Evolutionary conservation across 2,797 vertebrate species (phyloP), one percentile per base, ranked within the genome.

Genomic region (Arrhamphus sclerolepis): DNA sequence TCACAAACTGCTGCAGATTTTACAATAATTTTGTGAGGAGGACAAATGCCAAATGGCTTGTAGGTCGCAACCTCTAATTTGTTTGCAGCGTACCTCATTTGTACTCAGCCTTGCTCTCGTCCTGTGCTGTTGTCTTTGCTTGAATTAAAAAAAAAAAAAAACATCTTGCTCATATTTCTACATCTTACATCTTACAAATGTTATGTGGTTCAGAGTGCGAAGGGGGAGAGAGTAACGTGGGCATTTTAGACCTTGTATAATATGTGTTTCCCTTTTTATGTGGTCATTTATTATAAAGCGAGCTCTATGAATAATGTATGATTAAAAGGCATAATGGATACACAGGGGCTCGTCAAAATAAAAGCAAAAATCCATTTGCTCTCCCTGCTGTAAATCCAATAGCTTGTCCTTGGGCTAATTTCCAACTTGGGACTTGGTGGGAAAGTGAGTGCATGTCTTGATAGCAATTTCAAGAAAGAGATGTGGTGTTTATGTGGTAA

Each of bases 291-390:
- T 92, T 91, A 89, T 87, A 66, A 81, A 83, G 75, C 75, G 67
- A 74, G 80, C 66, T 76, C 71, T 59, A 90, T 91, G 89, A 92
- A 92, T 92, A 92, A 92, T 92, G 83, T 89, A 89, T 90, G 82
- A 89, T 91, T 90, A 92, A 91, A 89, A 86, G 71, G 77, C 75
- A 66, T 91, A 92, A 91, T 92, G 89, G 91, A 92, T 90, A 86
- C 83, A 85, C 84, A 85, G 90, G 89, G 90, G 89, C 86, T 90
- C 87, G 84, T 91, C 89, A 90, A 88, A 91, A 92, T 91, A 90
- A 93, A 91, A 92, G 88, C 90, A 89, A 75, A 85, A 90, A 91
- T 91, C 90, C 89, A 91, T 93, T 92, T 91, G 87, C 84, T 84
- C 78, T 89, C 88, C 84, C 82, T 74, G 77, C 87, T 89, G 88